Conservation (phyloP, 2,113 vertebrate species). For the Sprattus sprattus region DNA sequence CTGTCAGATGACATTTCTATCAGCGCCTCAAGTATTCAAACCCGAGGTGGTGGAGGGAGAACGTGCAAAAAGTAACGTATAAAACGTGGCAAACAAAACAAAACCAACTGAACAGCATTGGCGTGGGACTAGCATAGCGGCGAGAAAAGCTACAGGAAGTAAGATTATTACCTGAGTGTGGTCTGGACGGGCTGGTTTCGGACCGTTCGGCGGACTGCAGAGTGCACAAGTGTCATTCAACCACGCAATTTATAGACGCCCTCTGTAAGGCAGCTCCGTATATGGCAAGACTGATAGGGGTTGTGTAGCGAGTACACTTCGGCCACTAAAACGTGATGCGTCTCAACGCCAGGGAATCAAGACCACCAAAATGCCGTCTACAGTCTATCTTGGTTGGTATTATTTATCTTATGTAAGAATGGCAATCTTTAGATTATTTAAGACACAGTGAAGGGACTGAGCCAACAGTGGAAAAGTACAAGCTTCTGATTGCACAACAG, state of each 20-base stretch:
- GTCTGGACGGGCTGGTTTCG: slow-evolving; percentile 14
- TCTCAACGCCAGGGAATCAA: background rate
- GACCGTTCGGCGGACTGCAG: slow-evolving; percentile 13
- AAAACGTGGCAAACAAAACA: background rate
- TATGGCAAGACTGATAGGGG: slow-evolving; percentile 38
- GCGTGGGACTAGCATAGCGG: background rate
- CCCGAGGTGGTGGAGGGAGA: background rate
- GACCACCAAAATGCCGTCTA: background rate
- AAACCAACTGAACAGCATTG: background rate
- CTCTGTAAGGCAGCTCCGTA: slow-evolving; percentile 30
- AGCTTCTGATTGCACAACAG: background rate
- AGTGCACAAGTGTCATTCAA: background rate
- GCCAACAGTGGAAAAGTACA: background rate
- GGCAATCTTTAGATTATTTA: background rate
- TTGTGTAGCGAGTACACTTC: slow-evolving; percentile 4
- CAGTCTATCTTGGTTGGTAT: background rate
- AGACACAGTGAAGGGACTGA: background rate
- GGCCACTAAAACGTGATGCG: background rate
- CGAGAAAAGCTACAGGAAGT: background rate
- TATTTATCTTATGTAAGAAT: background rate
- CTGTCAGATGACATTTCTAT: background rate
- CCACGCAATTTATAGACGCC: slow-evolving; percentile 43
- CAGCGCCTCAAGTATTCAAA: background rate
- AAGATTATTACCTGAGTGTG: slow-evolving; percentile 32
- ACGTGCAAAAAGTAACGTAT: too few species aligned